A percentile compares a stretch with the other conserved stretches of the same genome.
Evolutionary conservation across 2,888 invertebrate species (phyloP).

Genomic region (Odontocolon sp.): DNA sequence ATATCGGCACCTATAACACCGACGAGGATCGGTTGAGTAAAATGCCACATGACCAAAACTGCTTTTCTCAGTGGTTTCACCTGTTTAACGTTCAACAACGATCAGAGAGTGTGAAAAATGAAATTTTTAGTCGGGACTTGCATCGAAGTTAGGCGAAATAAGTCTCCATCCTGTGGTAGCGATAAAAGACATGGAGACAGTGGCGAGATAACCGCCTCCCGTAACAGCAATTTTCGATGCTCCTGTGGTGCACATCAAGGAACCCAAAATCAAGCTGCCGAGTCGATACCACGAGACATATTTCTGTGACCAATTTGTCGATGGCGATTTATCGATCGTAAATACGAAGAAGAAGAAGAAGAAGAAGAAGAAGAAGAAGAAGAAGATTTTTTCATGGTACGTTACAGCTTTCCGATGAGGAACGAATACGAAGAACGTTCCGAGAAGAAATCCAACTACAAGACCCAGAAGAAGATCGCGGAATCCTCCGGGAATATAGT

Average conservation of each 20-base stretch:
- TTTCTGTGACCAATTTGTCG: too few relatives aligned
- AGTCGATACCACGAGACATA: slow-evolving; percentile 71
- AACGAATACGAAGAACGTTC: slow-evolving; percentile 84
- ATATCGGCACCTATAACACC: slow-evolving; percentile 90
- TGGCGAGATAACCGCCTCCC: slow-evolving; percentile 84
- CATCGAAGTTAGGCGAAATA: slow-evolving; percentile 68
- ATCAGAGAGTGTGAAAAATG: not conserved
- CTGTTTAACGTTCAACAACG: slow-evolving; percentile 53
- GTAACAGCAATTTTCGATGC: slow-evolving; percentile 69
- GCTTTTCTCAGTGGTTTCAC: slow-evolving; percentile 82
- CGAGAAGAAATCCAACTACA: slow-evolving; percentile 84
- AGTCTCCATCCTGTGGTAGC: slow-evolving; percentile 74
- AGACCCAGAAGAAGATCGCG: slow-evolving; percentile 85
- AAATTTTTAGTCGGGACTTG: slow-evolving; percentile 59
- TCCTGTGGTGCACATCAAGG: slow-evolving; percentile 72
- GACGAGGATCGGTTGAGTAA: slow-evolving; percentile 89
- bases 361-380: not conserved
- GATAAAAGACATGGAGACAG: slow-evolving; percentile 72
- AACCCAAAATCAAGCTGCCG: slow-evolving; percentile 68
- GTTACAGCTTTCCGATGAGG: slow-evolving; percentile 82
- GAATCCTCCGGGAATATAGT: slow-evolving; percentile 70
- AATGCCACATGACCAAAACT: slow-evolving; percentile 86
- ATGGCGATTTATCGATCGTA: too few relatives aligned
- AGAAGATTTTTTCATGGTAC: too few relatives aligned
- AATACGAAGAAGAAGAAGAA: not conserved